phyloP scores from a whole-genome alignment of 2,888 invertebrate genomes.

The Lepidonotus clava region DNA sequence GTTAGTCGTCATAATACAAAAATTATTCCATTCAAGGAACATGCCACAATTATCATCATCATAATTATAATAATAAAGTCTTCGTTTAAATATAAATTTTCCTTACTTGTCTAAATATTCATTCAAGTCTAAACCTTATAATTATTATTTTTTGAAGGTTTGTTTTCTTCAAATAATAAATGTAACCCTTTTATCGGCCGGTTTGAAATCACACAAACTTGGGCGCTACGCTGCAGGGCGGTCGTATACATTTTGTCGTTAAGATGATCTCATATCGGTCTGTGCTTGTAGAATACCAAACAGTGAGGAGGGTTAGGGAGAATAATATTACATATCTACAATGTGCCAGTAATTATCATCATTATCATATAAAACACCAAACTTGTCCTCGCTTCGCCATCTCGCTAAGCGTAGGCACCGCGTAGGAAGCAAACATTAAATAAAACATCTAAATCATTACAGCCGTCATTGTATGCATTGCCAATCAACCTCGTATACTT shows the following conservation, averaged over 20 bases:
- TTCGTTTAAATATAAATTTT: slow-evolving; percentile 29
- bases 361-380: slow-evolving; percentile 55
- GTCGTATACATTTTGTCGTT: no score
- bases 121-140: slow-evolving; percentile 14
- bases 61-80: slow-evolving; percentile 22
- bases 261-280: slow-evolving; percentile 44
- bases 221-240: not conserved
- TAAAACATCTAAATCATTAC: slow-evolving; percentile 57
- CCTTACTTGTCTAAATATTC: no score
- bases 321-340: slow-evolving; percentile 52
- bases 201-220: slow-evolving; percentile 40
- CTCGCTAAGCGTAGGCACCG: not conserved
- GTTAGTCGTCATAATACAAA: slow-evolving; percentile 45
- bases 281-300: slow-evolving; percentile 41
- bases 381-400: slow-evolving; percentile 6
- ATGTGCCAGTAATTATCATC: not conserved
- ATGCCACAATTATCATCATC: no score
- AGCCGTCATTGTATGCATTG: slow-evolving; percentile 54
- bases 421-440: slow-evolving; percentile 50
- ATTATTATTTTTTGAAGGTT: not conserved
- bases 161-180: not conserved
- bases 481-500: slow-evolving; percentile 52
- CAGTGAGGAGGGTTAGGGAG: slow-evolving; percentile 40
- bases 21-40: slow-evolving; percentile 11
- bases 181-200: not conserved